Percentiles rank a stretch among this genome's conserved stretches.
phyloP scores from a whole-genome alignment of 2,888 invertebrate species.

The Notodonta ziczac region DNA sequence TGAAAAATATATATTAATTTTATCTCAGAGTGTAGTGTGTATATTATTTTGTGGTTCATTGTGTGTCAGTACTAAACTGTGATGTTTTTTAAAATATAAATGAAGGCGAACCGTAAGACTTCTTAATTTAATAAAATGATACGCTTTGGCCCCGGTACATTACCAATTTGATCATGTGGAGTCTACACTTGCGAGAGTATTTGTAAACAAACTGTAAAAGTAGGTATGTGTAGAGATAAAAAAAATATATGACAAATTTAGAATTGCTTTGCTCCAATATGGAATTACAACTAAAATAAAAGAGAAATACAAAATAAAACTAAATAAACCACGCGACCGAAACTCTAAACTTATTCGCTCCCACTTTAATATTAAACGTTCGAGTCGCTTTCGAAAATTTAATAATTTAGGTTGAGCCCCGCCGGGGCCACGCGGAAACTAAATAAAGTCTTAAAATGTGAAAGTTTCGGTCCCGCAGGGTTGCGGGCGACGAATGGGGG shows the following conservation, averaged over 20 bases:
- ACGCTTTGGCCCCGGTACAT: no score
- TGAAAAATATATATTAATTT: no score
- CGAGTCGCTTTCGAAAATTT: conserved; percentile 55
- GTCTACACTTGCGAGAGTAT: no score
- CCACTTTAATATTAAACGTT: conserved; percentile 31
- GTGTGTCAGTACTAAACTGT: no score
- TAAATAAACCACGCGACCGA: conserved; percentile 14
- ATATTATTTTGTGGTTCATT: no score
- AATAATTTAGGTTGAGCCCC: conserved; percentile 62
- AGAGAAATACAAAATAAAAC: conserved; percentile 14
- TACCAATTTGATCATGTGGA: no score
- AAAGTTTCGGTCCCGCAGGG: conserved; percentile 68
- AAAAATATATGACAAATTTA: not conserved
- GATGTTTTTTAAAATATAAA: no score
- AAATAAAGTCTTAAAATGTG: conserved; percentile 73
- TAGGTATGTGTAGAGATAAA: no score
- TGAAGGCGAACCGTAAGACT: no score
- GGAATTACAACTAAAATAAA: not conserved
- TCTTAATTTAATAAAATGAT: no score
- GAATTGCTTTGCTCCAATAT: not conserved
- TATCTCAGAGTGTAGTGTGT: no score
- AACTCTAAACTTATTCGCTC: conserved; percentile 31
- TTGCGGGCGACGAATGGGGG: conserved; percentile 21
- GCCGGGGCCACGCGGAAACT: conserved; percentile 50
- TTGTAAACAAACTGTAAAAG: no score